Percentiles rank a stretch among this genome's conserved stretches.
Evolutionary conservation across 1,140 invertebrate species (phyloP).

Genomic region (Colletes latitarsis): DNA sequence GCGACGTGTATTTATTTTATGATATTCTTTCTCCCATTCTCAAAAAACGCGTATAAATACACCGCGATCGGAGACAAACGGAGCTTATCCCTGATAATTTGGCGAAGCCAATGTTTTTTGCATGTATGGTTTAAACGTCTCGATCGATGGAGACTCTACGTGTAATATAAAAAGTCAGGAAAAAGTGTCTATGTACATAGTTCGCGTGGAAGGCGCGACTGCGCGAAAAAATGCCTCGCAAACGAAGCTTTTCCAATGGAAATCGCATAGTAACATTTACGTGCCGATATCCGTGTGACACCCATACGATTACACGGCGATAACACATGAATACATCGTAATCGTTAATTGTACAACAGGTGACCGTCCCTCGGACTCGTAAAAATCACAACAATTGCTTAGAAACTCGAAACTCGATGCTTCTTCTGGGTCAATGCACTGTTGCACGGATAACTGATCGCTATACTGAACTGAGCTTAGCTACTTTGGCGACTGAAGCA

Average conservation of each 20-base stretch:
- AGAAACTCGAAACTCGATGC: conserved; percentile 29
- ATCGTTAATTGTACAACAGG: conserved; percentile 19
- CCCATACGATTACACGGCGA: conserved; percentile 33
- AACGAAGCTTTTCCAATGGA: not conserved
- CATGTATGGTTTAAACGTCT: not conserved
- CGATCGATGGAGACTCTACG: conserved; percentile 8
- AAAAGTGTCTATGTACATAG: conserved; percentile 42
- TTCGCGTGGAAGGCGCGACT: conserved; percentile 35
- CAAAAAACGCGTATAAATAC: not conserved
- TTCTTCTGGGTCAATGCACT: not conserved
- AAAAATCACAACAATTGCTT: conserved; percentile 43
- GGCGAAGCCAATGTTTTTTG: not conserved
- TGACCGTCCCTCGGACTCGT: conserved; percentile 21
- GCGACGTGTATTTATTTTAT: not conserved
- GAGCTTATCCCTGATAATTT: not conserved
- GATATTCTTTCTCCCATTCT: not conserved
- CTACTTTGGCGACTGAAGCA: too few relatives aligned
- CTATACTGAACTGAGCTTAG: too few relatives aligned
- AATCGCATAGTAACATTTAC: conserved; percentile 12
- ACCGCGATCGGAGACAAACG: not conserved
- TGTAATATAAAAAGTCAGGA: conserved; percentile 37
- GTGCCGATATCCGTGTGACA: conserved; percentile 22
- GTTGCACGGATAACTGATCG: too few relatives aligned
- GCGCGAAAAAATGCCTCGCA: conserved; percentile 11
- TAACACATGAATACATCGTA: conserved; percentile 32